These are phyloP conservation scores for Octomys mimax DNA, from an alignment of 2,797 vertebrate genomes.

Conservation along the genomic window DNA sequence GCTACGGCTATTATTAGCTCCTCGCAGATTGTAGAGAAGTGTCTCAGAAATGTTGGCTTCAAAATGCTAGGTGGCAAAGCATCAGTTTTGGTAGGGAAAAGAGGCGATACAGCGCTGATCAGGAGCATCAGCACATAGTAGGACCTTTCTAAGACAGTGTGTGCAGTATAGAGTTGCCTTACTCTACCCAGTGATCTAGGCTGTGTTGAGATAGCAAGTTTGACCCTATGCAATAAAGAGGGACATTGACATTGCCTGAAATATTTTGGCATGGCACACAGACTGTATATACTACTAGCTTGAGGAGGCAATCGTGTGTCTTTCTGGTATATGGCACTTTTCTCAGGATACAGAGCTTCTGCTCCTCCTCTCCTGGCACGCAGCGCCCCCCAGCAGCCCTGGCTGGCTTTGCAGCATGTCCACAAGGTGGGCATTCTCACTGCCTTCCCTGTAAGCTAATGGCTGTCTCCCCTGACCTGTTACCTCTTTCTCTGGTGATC, in stretches of 20 bases:
- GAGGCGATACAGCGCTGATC: neutral
- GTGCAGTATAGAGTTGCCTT: constrained; percentile 75
- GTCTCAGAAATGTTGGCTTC: neutral
- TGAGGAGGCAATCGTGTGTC: constrained; percentile 81
- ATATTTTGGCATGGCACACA: constrained; percentile 80
- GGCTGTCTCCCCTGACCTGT: neutral
- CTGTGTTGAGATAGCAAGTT: constrained; percentile 77
- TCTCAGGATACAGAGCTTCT: constrained; percentile 23
- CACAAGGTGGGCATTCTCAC: neutral
- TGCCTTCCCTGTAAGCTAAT: neutral
- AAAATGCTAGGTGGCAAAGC: neutral
- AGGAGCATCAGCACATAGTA: constrained; percentile 40
- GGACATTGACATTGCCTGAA: constrained; percentile 82
- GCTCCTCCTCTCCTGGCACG: constrained; percentile 46
- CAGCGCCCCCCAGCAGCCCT: constrained; percentile 9
- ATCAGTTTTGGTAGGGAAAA: neutral
- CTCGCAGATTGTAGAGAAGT: neutral
- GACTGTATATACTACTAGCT: constrained; percentile 84
- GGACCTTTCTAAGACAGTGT: constrained; percentile 76
- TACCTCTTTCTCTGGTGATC: neutral
- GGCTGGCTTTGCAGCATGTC: neutral
- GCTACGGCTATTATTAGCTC: neutral
- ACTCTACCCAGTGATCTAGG: constrained; percentile 63
- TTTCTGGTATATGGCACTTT: constrained; percentile 60
- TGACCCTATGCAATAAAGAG: constrained; percentile 80